Base-by-base conservation (phyloP, 2,113 vertebrate genomes). In the Tragelaphus buxtoni region DNA sequence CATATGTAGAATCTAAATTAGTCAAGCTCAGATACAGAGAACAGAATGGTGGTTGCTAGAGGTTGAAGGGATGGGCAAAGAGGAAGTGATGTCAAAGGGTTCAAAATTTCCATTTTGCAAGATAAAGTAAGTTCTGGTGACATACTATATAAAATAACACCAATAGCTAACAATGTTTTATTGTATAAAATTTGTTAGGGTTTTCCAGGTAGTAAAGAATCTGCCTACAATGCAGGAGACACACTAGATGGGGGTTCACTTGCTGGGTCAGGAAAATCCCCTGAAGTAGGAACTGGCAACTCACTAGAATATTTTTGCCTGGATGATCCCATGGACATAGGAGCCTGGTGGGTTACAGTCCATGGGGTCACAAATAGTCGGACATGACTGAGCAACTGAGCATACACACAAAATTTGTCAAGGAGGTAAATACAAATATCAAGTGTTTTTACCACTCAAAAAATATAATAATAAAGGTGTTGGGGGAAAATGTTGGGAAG, bases 191-290 rank as follows among this genome's bases (percentile, higher is more conserved):
- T 80, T 56, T 35, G 2, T 28, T 35, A 3, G n/a, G 9, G n/a
- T 9, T 69, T 69, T 69, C 63, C n/a, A 69, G 63, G 17, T 69
- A 20, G 18, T 69, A 22, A 20, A 69, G n/a, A 69, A 5, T 69
- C n/a, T 35, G 17, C 63, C 18, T 69, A 69, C n/a, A 69, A 10
- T 69, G n/a, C 17, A 5, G n/a, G 18, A 20, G 56, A 58, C 4
- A 0, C 56, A 58, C 9, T 24, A 58, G 63, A 69, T 0, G 0
- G 35, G n/a, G 9, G 63, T 69, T 69, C n/a, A 69, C 63, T 69
- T 35, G 63, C 18, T 69, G 63, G 17, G n/a, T 69, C n/a, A 69
- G n/a, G n/a, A 69, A 69, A 18, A 35, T 35, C 18, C 18, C n/a
- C 65, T 69, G n/a, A 69, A 69, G 2, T 35, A 69, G 65, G 65